Base-by-base conservation (phyloP, 2,888 invertebrate species). In the Philonicus albiceps region DNA sequence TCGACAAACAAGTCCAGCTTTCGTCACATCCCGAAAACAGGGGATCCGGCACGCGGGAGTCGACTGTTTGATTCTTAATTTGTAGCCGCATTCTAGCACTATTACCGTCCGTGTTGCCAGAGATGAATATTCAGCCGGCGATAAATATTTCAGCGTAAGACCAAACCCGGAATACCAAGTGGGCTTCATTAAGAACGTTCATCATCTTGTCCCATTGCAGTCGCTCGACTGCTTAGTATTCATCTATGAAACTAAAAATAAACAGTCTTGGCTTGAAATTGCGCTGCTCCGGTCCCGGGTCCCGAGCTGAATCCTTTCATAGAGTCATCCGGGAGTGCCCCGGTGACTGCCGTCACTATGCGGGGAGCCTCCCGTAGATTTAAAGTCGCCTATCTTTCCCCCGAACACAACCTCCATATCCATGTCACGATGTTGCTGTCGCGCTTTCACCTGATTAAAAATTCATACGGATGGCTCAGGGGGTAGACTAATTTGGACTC, bases 401-500 rank as follows among this genome's bases (percentile, higher is more conserved):
- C 30, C 19, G 64, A 81, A 34, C 40, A 19, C 30, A 13, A 43
- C 81, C 81, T 81, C 49, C 49, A 37, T 64, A 64, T 81, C 40
- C 84, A 40, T 40, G 73, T 73, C 73, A 84, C 40, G 84, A 73
- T 73, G 84, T 84, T 84, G 73, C 73, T 73, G 84, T 72, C 84
- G 73, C 73, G 84, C 84, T 73, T 73, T 73, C 84, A 73, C 73
- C 84, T 73, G 72, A 84, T 84, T 84, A 84, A 84, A 84, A 84
- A 84, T 84, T 84, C 84, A 84, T 84, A 84, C 73, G 84, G 55
- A 72, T 84, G n/a, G 84, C 84, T 84, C 43, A n/a, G 84, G 31
- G 83, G 83, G 73, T 73, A 84, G 84, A 84, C 84, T 84, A 84
- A 84, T 84, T 84, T 84, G 84, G 73, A 73, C 73, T 84, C 84